Evolutionary conservation across 37 sponge, comb jelly and placozoan genomes (phyloP), one percentile per base, ranked within the genome.

Genomic region (Haliclona indistincta): DNA sequence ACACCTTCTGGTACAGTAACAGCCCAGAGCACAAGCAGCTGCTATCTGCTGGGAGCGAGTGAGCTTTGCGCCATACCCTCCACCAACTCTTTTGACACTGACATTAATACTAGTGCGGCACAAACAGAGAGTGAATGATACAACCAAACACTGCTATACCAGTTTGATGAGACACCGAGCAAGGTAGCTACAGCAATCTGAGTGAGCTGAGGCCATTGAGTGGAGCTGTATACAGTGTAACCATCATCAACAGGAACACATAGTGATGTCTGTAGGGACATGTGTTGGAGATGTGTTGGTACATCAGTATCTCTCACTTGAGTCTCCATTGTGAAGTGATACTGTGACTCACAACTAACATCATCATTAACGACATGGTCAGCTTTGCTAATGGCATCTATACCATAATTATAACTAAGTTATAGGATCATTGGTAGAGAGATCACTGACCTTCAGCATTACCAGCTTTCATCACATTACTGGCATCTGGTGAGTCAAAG

Each of bases 291-390:
- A 23, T 4, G 43, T 47, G 40, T 34, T 15, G 35, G 55, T 2
- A 43, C 22, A 2, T 11, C 26, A 6, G 39, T 30, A 38, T 55
- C 22, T 11, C 47, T 1, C 36, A 85, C 86, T 71, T 90, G 91
- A 19, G 90, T 89, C 71, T 89, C 90, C 90, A 89, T 78, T 67
- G 55, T 42, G 65, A 89, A 89, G 67, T 90, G 91, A 55, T 85
- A 90, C 64, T 90, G 91, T 1, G 71, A 39, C 8, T 82, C 92
- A 75, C 84, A 83, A 0, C 76, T 78, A 15, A 91, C 76, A 62
- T 82, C 64, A 4, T 88, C 93, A 35, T 43, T 28, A 8, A 91
- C 66, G 20, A 23, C 26, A 42, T 73, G 84, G 8, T 53, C 64
- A 22, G 89, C 70, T 6, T 43, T 47, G 0, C 74, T 38, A 4